Percentiles rank a stretch among this genome's conserved stretches.
Evolutionary conservation across 2,888 invertebrate species (phyloP).

Genomic region (Ochropacha duplaris): DNA sequence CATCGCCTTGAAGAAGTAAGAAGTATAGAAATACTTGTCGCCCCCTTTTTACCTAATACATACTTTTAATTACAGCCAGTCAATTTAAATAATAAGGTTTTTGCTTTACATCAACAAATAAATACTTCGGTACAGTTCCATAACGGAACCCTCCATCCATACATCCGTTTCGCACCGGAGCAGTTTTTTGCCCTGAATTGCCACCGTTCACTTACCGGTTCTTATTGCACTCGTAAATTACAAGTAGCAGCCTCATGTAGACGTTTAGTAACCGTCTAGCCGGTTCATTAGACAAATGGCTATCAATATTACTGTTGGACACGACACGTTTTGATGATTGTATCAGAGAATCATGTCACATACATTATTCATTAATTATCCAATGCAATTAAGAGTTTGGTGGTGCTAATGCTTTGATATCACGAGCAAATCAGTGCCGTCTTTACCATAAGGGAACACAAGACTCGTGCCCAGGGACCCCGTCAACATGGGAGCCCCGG

Average conservation of each 20-base stretch:
- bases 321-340: neutral
- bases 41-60: no score
- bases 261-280: slow-evolving; percentile 32
- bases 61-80: no score
- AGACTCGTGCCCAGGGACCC: no score
- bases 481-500: no score
- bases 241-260: slow-evolving; percentile 14
- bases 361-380: no score
- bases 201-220: slow-evolving; percentile 17
- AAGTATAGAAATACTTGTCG: no score
- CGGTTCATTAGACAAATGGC: slow-evolving; percentile 25
- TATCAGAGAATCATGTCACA: neutral
- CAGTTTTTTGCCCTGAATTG: slow-evolving; percentile 19
- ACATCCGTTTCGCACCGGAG: neutral
- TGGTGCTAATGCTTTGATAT: no score
- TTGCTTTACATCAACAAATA: neutral
- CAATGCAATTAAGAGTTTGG: no score
- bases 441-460: no score
- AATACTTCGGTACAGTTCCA: neutral
- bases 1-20: no score
- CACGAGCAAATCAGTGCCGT: no score
- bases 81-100: no score
- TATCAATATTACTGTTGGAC: slow-evolving; percentile 22
- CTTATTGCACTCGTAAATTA: slow-evolving; percentile 16
- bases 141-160: neutral